Percentiles rank a stretch among this genome's conserved stretches.
phyloP scores from a whole-genome alignment of 92 coral and sea anemone species.

The Heteractis magnifica region DNA sequence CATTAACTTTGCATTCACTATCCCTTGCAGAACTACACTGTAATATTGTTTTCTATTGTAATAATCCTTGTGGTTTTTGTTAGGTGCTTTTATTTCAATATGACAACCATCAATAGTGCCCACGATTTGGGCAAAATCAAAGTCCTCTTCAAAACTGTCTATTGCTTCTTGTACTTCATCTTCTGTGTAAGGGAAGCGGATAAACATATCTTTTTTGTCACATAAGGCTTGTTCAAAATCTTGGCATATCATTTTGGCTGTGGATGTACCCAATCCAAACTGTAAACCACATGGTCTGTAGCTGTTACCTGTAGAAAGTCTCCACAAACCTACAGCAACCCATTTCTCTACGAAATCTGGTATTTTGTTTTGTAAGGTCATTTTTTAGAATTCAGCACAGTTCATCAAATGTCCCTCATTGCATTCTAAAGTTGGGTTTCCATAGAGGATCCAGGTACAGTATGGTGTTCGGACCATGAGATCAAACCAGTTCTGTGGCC shows the following conservation, averaged over 20 bases:
- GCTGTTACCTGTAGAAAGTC: conserved; percentile 37
- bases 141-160: conserved; percentile 49
- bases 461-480: conserved; percentile 25
- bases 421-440: conserved; percentile 52
- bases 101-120: conserved; percentile 65
- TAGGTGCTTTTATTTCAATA: conserved; percentile 59
- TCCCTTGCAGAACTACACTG: conserved; percentile 50
- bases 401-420: conserved; percentile 41
- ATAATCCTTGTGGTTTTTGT: conserved; percentile 46
- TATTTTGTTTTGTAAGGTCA: conserved; percentile 39
- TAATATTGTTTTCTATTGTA: conserved; percentile 60
- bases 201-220: conserved; percentile 19
- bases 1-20: conserved; percentile 28
- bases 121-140: conserved; percentile 51
- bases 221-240: conserved; percentile 40
- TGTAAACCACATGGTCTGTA: conserved; percentile 47
- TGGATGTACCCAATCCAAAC: conserved; percentile 53
- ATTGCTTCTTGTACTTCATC: conserved; percentile 58
- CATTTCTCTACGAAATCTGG: conserved; percentile 43
- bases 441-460: conserved; percentile 36
- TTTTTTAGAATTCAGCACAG: conserved; percentile 35
- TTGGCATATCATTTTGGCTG: conserved; percentile 48
- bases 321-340: conserved; percentile 43
- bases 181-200: conserved; percentile 52
- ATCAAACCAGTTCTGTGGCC: conserved; percentile 55